Evolutionary conservation across 2,888 invertebrate species (phyloP), one percentile per base, ranked within the genome.

Genomic region (Leptopterna dolabrata): DNA sequence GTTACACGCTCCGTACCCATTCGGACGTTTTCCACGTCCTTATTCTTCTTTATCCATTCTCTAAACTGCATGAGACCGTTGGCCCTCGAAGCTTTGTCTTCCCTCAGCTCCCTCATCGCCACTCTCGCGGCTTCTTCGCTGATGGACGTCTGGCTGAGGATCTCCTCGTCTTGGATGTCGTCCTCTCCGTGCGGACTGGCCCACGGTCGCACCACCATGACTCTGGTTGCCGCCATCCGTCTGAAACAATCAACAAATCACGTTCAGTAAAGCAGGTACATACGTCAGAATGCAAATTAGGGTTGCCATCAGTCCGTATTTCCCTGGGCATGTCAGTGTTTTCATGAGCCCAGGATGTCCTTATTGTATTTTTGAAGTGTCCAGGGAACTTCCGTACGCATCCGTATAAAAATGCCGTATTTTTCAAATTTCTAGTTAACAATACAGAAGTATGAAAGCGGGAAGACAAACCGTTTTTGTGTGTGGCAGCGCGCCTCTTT

Each of bases 31-130:
- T 93, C 93, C 88, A 96, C 93, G 90, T 96, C 95, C 30, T 92
- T 92, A 90, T 96, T 95, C 91, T 95, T 94, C 63, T 92, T 91
- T 88, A 96, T 94, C 96, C 96, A 96, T 29, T 95, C 94, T 76
- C 94, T 92, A 91, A 96, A 92, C 90, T 95, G 94, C 14, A 92
- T 91, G 80, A 96, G 91, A 0, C 94, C 94, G 90, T 95, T 95
- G 43, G 94, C 94, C 81, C 94, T 93, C 0, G 93, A 93, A 13
- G 92, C 91, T 16, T 95, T 94, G 76, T 95, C 95, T 91, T 96
- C 96, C 16, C 95, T 92, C n/a, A 96, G 92, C 90, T 96, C 95
- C 78, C 92, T 93, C 80, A 93, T 93, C 0, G 96, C 95, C 0
- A 94, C 92, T 24, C 87, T 70, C 41, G 88, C 88, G 9, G 90